Evolutionary conservation across 2,113 vertebrate species (phyloP), one percentile per base, ranked within the genome.

Genomic region (Erythrocercus mccallii): DNA sequence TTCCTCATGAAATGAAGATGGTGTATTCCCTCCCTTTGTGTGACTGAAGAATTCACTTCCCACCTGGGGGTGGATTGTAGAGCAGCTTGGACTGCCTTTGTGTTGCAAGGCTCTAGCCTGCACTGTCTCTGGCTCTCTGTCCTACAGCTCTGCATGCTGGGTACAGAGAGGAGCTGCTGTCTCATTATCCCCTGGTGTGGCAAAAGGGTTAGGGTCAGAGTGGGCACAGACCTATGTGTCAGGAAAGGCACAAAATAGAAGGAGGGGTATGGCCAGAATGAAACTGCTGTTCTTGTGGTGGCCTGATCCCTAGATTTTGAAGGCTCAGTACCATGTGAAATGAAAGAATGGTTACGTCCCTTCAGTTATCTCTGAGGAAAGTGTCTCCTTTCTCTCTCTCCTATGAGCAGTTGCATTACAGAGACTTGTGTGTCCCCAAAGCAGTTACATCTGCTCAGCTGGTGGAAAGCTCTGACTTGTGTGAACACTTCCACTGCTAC

Each of bases 171-270:
- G 33, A 61, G 47, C 64, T 70, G 53, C 16, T 68, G 25, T 48
- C 61, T 89, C 12, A 0, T 60, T 50, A 15, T 48, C 17, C 25
- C 40, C 60, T 68, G 51, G 6, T 66, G 60, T 74, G 35, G 65
- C 47, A n/a, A 42, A 38, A 92, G 47, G 12, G 7, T 37, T 56
- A 10, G 25, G 27, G 11, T 70, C 73, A 70, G 31, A 72, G 33
- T 0, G 0, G 24, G 5, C 47, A 10, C 28, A 51, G 71, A 53
- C 25, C 17, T 35, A 0, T 27, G 8, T 71, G 40, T 90, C 15
- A 65, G 54, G 45, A 60, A 48, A 70, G 65, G 22, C 45, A 45
- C 14, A 42, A 65, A 76, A 53, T 10, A 76, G 74, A 40, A 38
- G n/a, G 54, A 76, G 30, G 45, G 19, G 7, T 19, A 51, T 27